Percentiles rank a stretch among this genome's conserved stretches.
These are phyloP conservation scores for Euborellia annulipes DNA, from an alignment of 1,140 invertebrate species.

Conservation along the genomic window DNA sequence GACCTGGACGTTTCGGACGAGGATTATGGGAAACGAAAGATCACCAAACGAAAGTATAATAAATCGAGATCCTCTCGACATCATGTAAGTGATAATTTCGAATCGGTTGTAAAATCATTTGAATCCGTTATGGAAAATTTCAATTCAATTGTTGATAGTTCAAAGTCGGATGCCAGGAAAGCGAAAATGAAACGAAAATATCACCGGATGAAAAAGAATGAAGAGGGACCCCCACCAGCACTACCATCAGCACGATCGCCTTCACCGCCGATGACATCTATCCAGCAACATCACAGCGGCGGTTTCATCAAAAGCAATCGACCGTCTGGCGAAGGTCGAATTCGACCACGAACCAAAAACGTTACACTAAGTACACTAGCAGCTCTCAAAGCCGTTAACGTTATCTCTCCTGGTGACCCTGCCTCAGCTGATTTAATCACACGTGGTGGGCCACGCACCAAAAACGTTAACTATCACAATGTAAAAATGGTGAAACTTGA, in stretches of 20 bases:
- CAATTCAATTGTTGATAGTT: slow-evolving; percentile 29
- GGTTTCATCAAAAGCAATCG: slow-evolving; percentile 20
- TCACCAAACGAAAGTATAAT: slow-evolving; percentile 18
- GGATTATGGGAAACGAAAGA: slow-evolving; percentile 26
- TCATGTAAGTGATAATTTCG: slow-evolving; percentile 20
- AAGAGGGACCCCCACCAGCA: slow-evolving; percentile 27
- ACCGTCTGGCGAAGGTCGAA: slow-evolving; percentile 3
- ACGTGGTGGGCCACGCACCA: slow-evolving; percentile 38
- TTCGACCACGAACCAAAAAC: slow-evolving; percentile 13
- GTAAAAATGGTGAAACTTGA: slow-evolving; percentile 30
- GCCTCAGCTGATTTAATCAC: slow-evolving; percentile 25
- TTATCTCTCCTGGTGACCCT: slow-evolving; percentile 12
- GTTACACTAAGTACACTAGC: slow-evolving; percentile 20
- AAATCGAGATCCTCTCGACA: slow-evolving; percentile 6
- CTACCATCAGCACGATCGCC: slow-evolving; percentile 21
- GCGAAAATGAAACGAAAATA: slow-evolving; percentile 24
- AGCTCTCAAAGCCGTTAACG: slow-evolving; percentile 9
- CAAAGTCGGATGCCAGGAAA: slow-evolving; percentile 25
- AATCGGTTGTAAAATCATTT: slow-evolving; percentile 32
- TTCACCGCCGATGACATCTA: slow-evolving; percentile 51
- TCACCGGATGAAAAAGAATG: slow-evolving; percentile 24
- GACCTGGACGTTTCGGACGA: slow-evolving; percentile 25
- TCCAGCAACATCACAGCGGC: slow-evolving; percentile 33
- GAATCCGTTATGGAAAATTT: slow-evolving; percentile 37
- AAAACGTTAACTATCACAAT: slow-evolving; percentile 43